phyloP scores from a whole-genome alignment of 2,113 vertebrate genomes.

The Mesoclemmys tuberculata region DNA sequence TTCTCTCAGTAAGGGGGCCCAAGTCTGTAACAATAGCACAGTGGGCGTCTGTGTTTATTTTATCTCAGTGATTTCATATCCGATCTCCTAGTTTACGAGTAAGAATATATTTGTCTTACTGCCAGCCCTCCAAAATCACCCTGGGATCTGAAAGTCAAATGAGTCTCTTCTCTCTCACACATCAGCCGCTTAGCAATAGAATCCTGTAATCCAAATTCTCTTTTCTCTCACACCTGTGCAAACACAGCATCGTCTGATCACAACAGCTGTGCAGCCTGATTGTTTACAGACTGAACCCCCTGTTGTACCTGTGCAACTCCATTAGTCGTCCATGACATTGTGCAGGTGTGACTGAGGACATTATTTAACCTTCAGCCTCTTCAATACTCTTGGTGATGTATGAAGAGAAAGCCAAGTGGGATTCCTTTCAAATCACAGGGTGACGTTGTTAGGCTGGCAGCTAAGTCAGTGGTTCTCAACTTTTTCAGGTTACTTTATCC shows the following conservation, averaged over 20 bases:
- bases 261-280: constrained; percentile 70
- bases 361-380: constrained; percentile 53
- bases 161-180: background rate
- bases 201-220: background rate
- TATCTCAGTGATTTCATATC: background rate
- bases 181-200: background rate
- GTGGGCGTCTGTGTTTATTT: background rate
- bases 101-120: constrained; percentile 3
- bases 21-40: rapidly evolving
- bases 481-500: no score
- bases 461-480: background rate
- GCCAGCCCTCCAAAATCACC: background rate
- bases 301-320: constrained; percentile 51
- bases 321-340: constrained; percentile 49
- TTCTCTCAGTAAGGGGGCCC: background rate
- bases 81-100: background rate
- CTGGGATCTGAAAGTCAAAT: background rate
- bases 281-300: constrained; percentile 27
- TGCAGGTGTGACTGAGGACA: constrained; percentile 40
- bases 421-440: constrained; percentile 27
- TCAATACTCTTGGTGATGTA: background rate
- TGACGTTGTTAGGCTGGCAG: constrained; percentile 37
- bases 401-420: constrained; percentile 19
- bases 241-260: background rate
- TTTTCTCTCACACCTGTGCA: constrained; percentile 67